Evolutionary conservation across 1,140 invertebrate genomes (phyloP), one percentile per base, ranked within the genome.

Genomic region (Zelostemma sp.): DNA sequence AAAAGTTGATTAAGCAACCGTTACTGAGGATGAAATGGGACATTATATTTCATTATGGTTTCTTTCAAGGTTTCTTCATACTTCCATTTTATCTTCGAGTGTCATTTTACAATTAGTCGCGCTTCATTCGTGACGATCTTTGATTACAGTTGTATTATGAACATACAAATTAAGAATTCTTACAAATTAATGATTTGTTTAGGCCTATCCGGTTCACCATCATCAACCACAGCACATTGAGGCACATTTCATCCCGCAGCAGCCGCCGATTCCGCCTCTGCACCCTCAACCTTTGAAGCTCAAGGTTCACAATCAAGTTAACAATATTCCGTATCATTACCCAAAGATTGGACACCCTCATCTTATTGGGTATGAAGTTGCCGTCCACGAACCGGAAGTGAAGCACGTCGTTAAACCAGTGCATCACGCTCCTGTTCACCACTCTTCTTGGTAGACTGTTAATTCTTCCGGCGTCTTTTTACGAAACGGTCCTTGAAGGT

Each of bases 251-350:
- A 74, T 84, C 46, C 73, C 73, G 6, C 81, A 82, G 49, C 81
- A 77, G 16, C 70, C 68, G n/a, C 63, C 81, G 1, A 77, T 83
- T 28, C 82, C 81, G 9, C 57, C 80, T 11, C 73, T 80, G 19
- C 81, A 83, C 28, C 82, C 82, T 0, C 75, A 81, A 41, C 82
- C 82, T 17, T 59, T 84, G 9, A 76, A 78, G 63, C 60, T 82
- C 17, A 76, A 79, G 54, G 78, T 73, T 6, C 78, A 80, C 48
- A 48, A 47, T 47, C 73, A 80, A 0, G 31, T 73, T 14, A 56
- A 54, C 15, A 77, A 77, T 43, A 76, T 84, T 45, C 81, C 78
- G 41, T 81, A 80, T 60, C 61, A 74, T 9, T 61, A 64, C 15
- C 63, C 73, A 6, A 49, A 80, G 25, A 49, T 79, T 47, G 6